These are phyloP conservation scores for Nannobrachium achirus DNA, from an alignment of 2,113 vertebrate genomes.

Conservation along the genomic window DNA sequence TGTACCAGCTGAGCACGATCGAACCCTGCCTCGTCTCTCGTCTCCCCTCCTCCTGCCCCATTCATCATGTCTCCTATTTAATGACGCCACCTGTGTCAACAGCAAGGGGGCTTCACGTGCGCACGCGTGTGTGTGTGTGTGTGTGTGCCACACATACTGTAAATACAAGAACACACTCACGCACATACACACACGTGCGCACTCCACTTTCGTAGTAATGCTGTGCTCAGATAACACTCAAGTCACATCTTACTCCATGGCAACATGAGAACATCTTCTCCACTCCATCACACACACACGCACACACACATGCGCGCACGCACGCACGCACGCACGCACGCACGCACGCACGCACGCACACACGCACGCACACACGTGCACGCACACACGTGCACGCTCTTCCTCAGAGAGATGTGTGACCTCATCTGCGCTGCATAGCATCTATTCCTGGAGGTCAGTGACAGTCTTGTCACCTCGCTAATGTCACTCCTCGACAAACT, in stretches of 20 bases:
- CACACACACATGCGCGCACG: constrained; percentile 11
- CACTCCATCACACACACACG: constrained; percentile 4
- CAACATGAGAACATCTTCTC: constrained; percentile 15
- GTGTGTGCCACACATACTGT: constrained; percentile 13
- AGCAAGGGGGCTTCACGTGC: constrained; percentile 28
- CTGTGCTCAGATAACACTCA: constrained; percentile 45
- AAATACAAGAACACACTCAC: no score
- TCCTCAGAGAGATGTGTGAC: constrained; percentile 42
- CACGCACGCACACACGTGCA: neutral
- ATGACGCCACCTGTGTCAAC: constrained; percentile 69
- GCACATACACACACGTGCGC: neutral
- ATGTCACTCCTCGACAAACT: constrained; percentile 25
- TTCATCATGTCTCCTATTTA: constrained; percentile 60
- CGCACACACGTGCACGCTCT: neutral
- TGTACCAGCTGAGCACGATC: constrained; percentile 54
- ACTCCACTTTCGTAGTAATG: neutral
- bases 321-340: neutral
- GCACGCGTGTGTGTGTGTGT: neutral
- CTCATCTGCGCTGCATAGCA: constrained; percentile 17
- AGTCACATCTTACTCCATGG: constrained; percentile 60
- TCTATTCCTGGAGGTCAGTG: constrained; percentile 34
- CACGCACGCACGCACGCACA: neutral
- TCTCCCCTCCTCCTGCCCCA: constrained; percentile 31
- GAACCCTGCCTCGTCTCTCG: constrained; percentile 30
- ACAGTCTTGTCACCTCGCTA: constrained; percentile 26